Evolutionary conservation across 1,140 invertebrate species (phyloP), one percentile per base, ranked within the genome.

Genomic region (Acyrthosiphon pisum): DNA sequence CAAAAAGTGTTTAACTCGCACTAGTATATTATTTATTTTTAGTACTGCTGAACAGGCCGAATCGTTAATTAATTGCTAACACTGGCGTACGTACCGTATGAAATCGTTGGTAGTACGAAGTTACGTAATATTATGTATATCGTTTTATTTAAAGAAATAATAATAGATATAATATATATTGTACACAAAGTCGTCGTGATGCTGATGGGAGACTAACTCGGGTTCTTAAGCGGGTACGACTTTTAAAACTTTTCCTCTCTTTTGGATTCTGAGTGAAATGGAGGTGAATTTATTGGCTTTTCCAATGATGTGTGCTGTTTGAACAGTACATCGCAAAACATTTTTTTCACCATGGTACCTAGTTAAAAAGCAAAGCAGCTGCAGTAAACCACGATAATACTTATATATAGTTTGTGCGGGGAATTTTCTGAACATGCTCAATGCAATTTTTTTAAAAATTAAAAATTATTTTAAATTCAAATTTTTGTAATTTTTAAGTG

Each of bases 291-390:
- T 68, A 68, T 68, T 68, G 60, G 30, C 30, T 68, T 68, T 68
- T n/a, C 60, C 60, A 68, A 68, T n/a, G 60, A 68, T 68, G 60
- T 68, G 60, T 68, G 60, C 60, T n/a, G 60, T 68, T 68, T 68
- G 14, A 14, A 68, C 30, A n/a, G 30, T 68, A n/a, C 60, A 68
- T 68, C 30, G 60, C 3, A 68, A 68, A 68, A 4, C 30, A 6
- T 68, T 41, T 68, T 60, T 68, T 68, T 68, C 60, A 18, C n/a
- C 11, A 30, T n/a, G 0, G 30, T 14, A n/a, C n/a, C n/a, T n/a
- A n/a, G 60, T 68, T 60, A 60, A 68, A 68, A 68, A 68, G 4
- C 50, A 53, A 22, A 53, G 30, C 50, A 68, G 30, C 60, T 68
- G 30, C 30, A 68, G 11, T 11, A 68, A 68, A n/a, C 9, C 30